These are phyloP conservation scores for Probaryconus sp. DNA, from an alignment of 1,140 invertebrate species.

Conservation along the genomic window DNA sequence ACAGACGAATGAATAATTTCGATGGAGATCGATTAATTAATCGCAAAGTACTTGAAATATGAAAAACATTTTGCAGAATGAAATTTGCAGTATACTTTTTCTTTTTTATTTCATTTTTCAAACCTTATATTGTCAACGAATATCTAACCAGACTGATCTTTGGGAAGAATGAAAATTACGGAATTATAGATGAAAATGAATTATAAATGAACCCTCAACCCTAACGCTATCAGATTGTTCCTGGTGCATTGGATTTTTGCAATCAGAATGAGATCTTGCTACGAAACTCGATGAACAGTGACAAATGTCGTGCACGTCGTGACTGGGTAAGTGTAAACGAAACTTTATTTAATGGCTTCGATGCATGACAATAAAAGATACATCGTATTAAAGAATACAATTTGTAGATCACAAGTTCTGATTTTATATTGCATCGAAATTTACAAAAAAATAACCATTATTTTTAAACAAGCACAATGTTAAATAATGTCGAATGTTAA, in stretches of 20 bases:
- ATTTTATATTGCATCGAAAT: not conserved
- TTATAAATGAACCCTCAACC: slow-evolving; percentile 44
- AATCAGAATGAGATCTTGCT: slow-evolving; percentile 50
- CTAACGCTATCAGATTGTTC: slow-evolving; percentile 40
- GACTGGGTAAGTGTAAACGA: slow-evolving; percentile 50
- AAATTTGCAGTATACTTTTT: too few species aligned
- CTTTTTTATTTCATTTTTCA: slow-evolving; percentile 21
- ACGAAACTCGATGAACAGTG: slow-evolving; percentile 52
- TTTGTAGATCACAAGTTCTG: too few species aligned
- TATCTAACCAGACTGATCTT: slow-evolving; percentile 32
- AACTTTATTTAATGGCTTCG: slow-evolving; percentile 31
- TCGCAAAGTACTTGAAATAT: too few species aligned
- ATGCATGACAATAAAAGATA: slow-evolving; percentile 26
- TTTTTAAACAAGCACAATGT: too few species aligned
- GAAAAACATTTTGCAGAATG: too few species aligned
- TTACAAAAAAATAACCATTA: too few species aligned
- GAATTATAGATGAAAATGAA: slow-evolving; percentile 49
- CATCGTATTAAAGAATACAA: slow-evolving; percentile 3
- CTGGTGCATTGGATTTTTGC: slow-evolving; percentile 48
- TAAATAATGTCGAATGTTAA: too few species aligned
- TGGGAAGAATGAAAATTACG: slow-evolving; percentile 20
- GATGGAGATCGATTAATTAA: too few species aligned
- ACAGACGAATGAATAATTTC: too few species aligned
- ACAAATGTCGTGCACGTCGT: slow-evolving; percentile 48
- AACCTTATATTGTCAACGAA: too few species aligned